phyloP scores from a whole-genome alignment of 1,140 invertebrate genomes.

The Drosophila neocordata region DNA sequence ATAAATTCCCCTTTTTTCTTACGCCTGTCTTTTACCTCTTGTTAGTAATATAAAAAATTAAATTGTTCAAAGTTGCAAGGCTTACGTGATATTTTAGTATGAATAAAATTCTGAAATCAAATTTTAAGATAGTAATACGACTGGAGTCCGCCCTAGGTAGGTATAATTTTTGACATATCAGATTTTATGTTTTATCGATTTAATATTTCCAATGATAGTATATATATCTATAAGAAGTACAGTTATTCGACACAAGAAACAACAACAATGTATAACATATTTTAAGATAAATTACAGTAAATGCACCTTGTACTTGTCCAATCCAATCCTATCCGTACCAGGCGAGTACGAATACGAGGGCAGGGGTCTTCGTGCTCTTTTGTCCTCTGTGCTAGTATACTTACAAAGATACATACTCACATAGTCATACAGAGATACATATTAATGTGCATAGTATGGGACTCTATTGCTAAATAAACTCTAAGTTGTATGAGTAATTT shows the following conservation, averaged over 20 bases:
- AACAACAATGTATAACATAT: constrained; percentile 14
- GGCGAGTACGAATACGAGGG: not conserved
- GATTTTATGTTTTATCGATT: no score
- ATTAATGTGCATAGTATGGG: constrained; percentile 9
- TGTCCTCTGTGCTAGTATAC: constrained; percentile 11
- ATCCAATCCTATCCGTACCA: not conserved
- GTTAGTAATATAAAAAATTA: no score
- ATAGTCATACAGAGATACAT: constrained; percentile 1
- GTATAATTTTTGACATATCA: no score
- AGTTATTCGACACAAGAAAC: constrained; percentile 18
- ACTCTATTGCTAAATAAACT: constrained; percentile 38
- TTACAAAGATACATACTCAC: constrained; percentile 2
- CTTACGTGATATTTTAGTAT: no score
- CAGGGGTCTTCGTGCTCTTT: constrained; percentile 4
- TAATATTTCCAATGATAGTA: constrained; percentile 1
- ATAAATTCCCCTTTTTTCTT: no score
- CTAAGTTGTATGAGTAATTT: constrained; percentile 38
- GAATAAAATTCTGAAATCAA: no score
- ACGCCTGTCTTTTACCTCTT: no score
- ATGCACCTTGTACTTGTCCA: constrained; percentile 14
- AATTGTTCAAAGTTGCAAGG: no score
- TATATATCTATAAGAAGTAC: constrained; percentile 3
- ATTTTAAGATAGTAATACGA: no score
- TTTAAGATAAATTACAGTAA: constrained; percentile 17
- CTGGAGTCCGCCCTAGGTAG: no score